Percentiles rank a stretch among this genome's conserved stretches.
Conservation (phyloP, 2,113 vertebrate species). For the Jacana jacana region DNA sequence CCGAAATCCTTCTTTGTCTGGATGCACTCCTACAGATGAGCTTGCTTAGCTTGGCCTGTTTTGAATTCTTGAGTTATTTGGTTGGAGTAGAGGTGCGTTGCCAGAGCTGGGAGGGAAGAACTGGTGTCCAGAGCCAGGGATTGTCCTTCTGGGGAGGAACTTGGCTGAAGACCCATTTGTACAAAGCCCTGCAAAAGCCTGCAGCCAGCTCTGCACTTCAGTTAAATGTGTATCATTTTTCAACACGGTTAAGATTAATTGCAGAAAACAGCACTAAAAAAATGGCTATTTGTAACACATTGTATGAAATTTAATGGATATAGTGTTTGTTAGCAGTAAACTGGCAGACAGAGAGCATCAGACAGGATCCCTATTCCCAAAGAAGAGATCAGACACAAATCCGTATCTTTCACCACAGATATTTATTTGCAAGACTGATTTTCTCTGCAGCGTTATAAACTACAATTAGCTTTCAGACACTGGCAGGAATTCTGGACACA, state of each 20-base stretch:
- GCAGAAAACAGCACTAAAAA: constrained; percentile 3
- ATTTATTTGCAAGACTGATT: not conserved
- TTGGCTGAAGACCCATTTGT: not conserved
- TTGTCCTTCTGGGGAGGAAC: constrained; percentile 39
- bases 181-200: not conserved
- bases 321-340: not conserved
- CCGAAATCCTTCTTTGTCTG: not conserved
- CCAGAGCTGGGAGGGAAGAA: constrained; percentile 32
- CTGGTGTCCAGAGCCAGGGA: constrained; percentile 26
- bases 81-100: constrained; percentile 29
- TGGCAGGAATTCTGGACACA: not conserved
- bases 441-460: not conserved
- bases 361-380: not conserved
- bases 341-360: not conserved
- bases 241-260: constrained; percentile 2
- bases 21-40: not conserved
- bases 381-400: not conserved
- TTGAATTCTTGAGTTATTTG: constrained; percentile 33
- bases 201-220: not conserved
- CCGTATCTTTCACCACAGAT: not conserved
- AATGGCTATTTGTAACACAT: not conserved
- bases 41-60: constrained; percentile 30
- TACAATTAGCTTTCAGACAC: not conserved
- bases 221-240: constrained; percentile 26
- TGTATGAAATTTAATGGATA: not conserved